phyloP scores from a whole-genome alignment of 1,140 invertebrate genomes.

The Anastatus disparis region DNA sequence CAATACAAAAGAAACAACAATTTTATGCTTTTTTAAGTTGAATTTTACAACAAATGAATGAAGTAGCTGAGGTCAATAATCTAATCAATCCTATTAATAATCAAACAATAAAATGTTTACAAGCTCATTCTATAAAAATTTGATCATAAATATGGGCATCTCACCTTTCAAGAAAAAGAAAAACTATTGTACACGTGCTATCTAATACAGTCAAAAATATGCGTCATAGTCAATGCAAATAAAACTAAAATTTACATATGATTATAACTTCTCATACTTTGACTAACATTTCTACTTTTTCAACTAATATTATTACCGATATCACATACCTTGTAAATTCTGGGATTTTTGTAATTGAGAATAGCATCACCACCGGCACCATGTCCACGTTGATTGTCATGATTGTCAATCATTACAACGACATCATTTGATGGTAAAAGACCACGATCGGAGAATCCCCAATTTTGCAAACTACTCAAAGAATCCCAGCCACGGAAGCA shows the following conservation, averaged over 20 bases:
- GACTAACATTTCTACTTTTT: no score
- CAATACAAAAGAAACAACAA: no score
- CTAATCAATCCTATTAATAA: no score
- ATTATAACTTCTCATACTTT: no score
- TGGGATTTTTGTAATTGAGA: conserved; percentile 71
- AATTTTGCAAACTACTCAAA: conserved; percentile 66
- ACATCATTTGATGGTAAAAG: conserved; percentile 67
- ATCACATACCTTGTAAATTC: conserved; percentile 70
- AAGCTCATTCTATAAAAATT: no score
- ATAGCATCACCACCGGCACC: conserved; percentile 51
- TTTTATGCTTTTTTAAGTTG: no score
- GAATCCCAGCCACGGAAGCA: conserved; percentile 63
- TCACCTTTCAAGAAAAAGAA: no score
- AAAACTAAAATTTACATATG: background rate
- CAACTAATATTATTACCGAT: no score
- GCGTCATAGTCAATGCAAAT: background rate
- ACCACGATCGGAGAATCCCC: conserved; percentile 61
- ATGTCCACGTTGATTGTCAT: conserved; percentile 70
- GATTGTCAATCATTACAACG: conserved; percentile 75
- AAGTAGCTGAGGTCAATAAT: no score
- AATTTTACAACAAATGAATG: no score
- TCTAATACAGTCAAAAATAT: conserved; percentile 10
- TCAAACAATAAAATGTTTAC: no score
- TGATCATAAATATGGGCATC: no score
- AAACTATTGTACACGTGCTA: background rate